A percentile compares a stretch with the other conserved stretches of the same genome.
Conservation (phyloP, 2,797 vertebrate genomes). For the Cichlasoma orientale region DNA sequence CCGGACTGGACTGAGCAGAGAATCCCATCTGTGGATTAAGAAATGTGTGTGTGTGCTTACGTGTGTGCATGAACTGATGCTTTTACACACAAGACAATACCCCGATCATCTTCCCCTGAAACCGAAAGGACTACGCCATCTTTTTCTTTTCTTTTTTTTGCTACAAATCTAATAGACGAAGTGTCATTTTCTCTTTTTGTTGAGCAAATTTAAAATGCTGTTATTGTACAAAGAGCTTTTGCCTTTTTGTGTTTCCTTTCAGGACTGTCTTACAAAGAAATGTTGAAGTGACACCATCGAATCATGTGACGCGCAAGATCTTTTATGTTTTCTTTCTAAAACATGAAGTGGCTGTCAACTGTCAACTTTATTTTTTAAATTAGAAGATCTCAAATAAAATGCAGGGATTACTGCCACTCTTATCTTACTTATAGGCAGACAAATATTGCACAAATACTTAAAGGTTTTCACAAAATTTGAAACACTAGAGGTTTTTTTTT, state of each 20-base stretch:
- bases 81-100: slow-evolving; percentile 73
- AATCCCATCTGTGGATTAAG: slow-evolving; percentile 56
- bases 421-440: slow-evolving; percentile 86
- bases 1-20: slow-evolving; percentile 48
- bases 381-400: slow-evolving; percentile 82
- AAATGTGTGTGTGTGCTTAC: slow-evolving; percentile 27
- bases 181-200: slow-evolving; percentile 52
- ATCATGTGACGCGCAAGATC: slow-evolving; percentile 61
- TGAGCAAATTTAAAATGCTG: slow-evolving; percentile 52
- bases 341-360: slow-evolving; percentile 73
- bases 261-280: slow-evolving; percentile 73
- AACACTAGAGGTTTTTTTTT: slow-evolving; percentile 57
- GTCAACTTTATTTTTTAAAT: slow-evolving; percentile 82
- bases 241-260: slow-evolving; percentile 70
- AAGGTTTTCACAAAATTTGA: slow-evolving; percentile 76
- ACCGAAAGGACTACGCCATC: slow-evolving; percentile 76
- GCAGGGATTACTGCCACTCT: slow-evolving; percentile 94
- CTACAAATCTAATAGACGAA: slow-evolving; percentile 50
- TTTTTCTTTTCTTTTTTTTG: slow-evolving; percentile 41
- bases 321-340: slow-evolving; percentile 73
- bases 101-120: slow-evolving; percentile 58
- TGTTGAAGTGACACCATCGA: slow-evolving; percentile 69
- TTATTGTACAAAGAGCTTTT: slow-evolving; percentile 71
- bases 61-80: slow-evolving; percentile 71
- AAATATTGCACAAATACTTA: slow-evolving; percentile 90